Percentiles rank a stretch among this genome's conserved stretches.
phyloP scores from a whole-genome alignment of 2,113 vertebrate species.

The Alethe diademata region DNA sequence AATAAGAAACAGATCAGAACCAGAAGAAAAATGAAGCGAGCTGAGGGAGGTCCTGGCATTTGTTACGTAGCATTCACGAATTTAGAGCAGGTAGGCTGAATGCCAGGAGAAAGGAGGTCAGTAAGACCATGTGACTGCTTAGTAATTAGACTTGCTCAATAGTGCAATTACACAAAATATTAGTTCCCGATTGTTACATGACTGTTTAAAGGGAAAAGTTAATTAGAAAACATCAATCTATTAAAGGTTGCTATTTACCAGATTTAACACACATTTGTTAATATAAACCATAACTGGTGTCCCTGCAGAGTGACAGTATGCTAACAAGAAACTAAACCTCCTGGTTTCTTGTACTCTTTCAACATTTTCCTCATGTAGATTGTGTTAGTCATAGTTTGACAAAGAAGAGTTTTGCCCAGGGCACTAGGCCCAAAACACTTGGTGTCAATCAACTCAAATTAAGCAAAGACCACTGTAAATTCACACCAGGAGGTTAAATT shows the following conservation, averaged over 20 bases:
- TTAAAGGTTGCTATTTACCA: neutral
- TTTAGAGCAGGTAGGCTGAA: constrained; percentile 39
- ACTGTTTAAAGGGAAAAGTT: constrained; percentile 27
- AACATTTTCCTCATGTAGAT: neutral
- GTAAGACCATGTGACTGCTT: constrained; percentile 51
- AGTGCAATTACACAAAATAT: constrained; percentile 48
- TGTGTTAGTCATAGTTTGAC: neutral
- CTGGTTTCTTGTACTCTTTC: neutral
- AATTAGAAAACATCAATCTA: neutral
- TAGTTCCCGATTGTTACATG: constrained; percentile 22
- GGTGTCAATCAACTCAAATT: neutral
- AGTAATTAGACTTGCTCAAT: constrained; percentile 54
- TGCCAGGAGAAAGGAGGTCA: constrained; percentile 67
- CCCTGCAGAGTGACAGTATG: neutral
- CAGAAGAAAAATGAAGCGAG: neutral
- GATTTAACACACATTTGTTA: neutral
- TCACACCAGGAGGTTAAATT: neutral
- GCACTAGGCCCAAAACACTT: neutral
- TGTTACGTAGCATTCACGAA: neutral
- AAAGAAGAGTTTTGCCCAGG: neutral
- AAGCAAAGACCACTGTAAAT: neutral
- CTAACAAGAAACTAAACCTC: neutral
- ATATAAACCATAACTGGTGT: neutral
- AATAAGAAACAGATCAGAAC: neutral
- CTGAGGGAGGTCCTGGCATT: neutral